These are phyloP conservation scores for Coccyzus lansbergi DNA, from an alignment of 2,797 vertebrate species.

Conservation along the genomic window DNA sequence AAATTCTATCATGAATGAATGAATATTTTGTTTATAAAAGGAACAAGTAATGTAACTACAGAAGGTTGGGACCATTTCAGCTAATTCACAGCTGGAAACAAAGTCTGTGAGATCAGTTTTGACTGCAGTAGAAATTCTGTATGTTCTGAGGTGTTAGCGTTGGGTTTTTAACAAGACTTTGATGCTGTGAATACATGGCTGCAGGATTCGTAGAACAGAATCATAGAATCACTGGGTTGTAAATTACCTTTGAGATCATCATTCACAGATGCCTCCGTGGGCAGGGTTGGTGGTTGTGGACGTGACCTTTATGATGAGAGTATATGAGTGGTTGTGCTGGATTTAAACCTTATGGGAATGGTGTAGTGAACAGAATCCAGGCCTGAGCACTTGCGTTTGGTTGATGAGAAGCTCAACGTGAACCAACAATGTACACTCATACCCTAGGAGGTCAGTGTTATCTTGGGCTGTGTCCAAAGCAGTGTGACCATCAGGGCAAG, in stretches of 20 bases:
- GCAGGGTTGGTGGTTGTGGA: background rate
- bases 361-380: background rate
- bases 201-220: background rate
- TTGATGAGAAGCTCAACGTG: too few species aligned
- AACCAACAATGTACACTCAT: too few species aligned
- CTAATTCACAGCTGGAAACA: slow-evolving; percentile 28
- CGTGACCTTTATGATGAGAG: background rate
- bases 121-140: background rate
- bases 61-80: slow-evolving; percentile 37
- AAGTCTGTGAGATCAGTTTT: slow-evolving; percentile 53
- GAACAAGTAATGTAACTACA: slow-evolving; percentile 31
- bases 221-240: too few species aligned
- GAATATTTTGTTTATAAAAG: slow-evolving; percentile 63
- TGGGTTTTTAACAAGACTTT: background rate
- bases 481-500: too few species aligned
- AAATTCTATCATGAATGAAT: slow-evolving; percentile 61
- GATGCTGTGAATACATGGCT: background rate
- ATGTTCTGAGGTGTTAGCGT: background rate
- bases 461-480: too few species aligned
- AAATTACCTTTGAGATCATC: too few species aligned
- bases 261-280: background rate
- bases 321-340: rapidly evolving
- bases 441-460: too few species aligned
- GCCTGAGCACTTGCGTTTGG: background rate
- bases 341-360: background rate